Conservation (phyloP, 2,113 vertebrate genomes). For the Numida meleagris region DNA sequence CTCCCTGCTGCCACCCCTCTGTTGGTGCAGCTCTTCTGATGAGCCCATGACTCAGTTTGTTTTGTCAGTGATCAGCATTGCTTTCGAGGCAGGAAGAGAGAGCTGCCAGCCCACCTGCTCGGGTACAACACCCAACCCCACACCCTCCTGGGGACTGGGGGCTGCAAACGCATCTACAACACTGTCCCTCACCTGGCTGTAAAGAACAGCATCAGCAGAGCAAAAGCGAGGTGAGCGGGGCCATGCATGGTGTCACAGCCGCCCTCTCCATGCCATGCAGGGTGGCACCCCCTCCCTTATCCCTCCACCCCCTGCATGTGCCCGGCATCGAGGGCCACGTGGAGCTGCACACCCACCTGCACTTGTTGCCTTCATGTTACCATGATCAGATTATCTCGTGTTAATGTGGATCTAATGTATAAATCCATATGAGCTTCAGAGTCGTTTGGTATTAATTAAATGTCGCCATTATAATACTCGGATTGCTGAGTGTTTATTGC, state of each 20-base stretch:
- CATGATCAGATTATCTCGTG: constrained; percentile 29
- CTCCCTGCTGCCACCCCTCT: too few species aligned
- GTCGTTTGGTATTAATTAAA: constrained; percentile 75
- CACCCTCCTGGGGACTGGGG: not conserved
- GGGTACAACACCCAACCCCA: not conserved
- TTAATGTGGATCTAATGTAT: constrained; percentile 64
- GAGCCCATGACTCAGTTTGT: not conserved
- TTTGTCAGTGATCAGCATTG: not conserved
- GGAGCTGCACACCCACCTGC: not conserved
- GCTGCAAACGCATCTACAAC: not conserved
- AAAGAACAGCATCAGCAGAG: not conserved
- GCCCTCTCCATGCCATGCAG: not conserved
- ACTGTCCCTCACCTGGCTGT: not conserved
- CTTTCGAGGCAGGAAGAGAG: not conserved
- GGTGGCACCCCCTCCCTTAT: not conserved
- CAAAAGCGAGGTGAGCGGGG: not conserved
- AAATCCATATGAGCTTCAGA: constrained; percentile 67
- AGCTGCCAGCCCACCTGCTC: not conserved
- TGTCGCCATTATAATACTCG: not conserved
- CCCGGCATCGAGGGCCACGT: not conserved
- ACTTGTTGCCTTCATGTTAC: not conserved
- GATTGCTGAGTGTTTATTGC: constrained; percentile 56
- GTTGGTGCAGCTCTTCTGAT: too few species aligned
- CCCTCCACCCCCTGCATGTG: not conserved
- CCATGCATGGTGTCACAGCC: not conserved